Percentiles rank a stretch among this genome's conserved stretches.
These are phyloP conservation scores for Sebastes aleutianus DNA, from an alignment of 2,797 vertebrate species.

Conservation along the genomic window DNA sequence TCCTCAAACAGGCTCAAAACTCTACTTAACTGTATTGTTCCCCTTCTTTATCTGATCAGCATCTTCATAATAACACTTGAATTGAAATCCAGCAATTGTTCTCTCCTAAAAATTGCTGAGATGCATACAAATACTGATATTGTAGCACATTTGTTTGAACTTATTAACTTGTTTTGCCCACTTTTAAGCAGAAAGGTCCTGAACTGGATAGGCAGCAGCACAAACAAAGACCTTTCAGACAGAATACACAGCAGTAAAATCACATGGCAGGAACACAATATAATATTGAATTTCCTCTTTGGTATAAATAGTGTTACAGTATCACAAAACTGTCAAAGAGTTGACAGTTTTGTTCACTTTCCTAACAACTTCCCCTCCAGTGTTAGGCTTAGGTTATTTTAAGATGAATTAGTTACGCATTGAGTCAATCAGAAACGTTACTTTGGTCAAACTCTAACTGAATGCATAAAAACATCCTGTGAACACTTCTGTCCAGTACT, in stretches of 20 bases:
- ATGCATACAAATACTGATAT: not conserved
- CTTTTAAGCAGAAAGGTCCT: not conserved
- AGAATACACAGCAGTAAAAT: not conserved
- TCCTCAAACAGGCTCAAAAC: not conserved
- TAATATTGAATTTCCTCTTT: not conserved
- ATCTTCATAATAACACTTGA: not conserved
- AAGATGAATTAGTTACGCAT: not conserved
- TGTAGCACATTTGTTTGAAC: not conserved
- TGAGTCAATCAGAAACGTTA: not conserved
- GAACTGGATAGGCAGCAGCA: not conserved
- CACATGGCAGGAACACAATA: not conserved
- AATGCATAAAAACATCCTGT: not conserved
- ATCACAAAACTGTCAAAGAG: not conserved
- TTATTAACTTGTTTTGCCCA: not conserved
- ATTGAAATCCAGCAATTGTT: not conserved
- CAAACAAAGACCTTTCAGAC: not conserved
- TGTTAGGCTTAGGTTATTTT: too few relatives aligned
- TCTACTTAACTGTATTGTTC: not conserved
- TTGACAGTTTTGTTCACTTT: not conserved
- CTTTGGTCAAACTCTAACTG: not conserved
- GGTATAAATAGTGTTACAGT: not conserved
- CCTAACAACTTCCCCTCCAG: not conserved
- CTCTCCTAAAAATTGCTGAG: not conserved
- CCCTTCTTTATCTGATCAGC: not conserved
- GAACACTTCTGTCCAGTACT: not conserved